These are phyloP conservation scores for Pipistrellus pipistrellus DNA, from an alignment of 2,797 vertebrate genomes.

Conservation along the genomic window DNA sequence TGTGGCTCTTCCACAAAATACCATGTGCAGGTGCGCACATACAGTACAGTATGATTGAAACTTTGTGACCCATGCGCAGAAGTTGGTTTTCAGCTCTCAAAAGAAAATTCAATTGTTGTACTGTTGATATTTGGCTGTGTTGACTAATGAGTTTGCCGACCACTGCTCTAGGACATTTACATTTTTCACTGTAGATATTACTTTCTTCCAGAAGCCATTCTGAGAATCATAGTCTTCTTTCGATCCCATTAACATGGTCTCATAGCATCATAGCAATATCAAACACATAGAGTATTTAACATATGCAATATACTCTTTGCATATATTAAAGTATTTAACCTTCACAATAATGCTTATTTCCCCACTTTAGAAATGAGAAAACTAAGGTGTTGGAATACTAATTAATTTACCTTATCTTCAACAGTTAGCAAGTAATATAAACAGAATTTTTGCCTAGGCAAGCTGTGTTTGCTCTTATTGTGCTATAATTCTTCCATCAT, in stretches of 20 bases:
- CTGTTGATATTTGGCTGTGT: too few species aligned
- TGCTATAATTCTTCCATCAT: neutral
- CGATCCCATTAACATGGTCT: neutral
- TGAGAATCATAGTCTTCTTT: neutral
- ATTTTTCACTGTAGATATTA: neutral
- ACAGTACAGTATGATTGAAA: too few species aligned
- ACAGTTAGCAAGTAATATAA: neutral
- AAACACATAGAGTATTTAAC: neutral
- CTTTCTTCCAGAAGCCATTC: neutral
- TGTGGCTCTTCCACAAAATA: too few species aligned
- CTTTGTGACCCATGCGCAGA: too few species aligned
- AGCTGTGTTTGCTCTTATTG: neutral
- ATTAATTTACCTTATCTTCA: neutral
- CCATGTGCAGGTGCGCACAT: too few species aligned
- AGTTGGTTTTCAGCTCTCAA: too few species aligned
- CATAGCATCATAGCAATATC: neutral
- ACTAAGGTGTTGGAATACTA: neutral
- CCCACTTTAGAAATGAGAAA: neutral
- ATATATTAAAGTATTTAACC: neutral
- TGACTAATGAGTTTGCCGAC: too few species aligned
- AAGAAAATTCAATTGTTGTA: too few species aligned
- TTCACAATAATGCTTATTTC: neutral
- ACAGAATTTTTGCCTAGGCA: neutral
- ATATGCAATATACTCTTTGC: neutral
- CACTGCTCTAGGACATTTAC: neutral